Evolutionary conservation across 2,113 vertebrate genomes (phyloP).

Genomic region (Mionectes macconnelli): DNA sequence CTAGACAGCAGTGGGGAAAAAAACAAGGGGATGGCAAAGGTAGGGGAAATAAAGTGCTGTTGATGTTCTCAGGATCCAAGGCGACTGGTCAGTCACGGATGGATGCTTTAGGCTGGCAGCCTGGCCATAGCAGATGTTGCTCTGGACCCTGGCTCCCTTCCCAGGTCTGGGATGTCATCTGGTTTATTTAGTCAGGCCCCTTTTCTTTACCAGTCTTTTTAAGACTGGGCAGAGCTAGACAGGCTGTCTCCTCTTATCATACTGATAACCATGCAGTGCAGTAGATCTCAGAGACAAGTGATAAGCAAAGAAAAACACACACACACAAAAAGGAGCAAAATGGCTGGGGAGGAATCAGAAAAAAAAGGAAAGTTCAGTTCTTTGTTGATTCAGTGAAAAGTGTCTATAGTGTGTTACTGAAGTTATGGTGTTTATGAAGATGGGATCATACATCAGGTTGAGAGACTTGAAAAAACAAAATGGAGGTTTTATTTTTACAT

Average conservation of each 20-base stretch:
- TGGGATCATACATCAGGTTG: neutral
- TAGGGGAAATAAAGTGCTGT: neutral
- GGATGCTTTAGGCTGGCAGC: conserved; percentile 31
- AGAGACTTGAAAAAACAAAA: neutral
- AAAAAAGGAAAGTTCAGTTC: neutral
- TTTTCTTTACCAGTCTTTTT: conserved; percentile 16
- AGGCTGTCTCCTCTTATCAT: neutral
- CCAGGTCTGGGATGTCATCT: conserved; percentile 34
- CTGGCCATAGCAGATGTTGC: conserved; percentile 29
- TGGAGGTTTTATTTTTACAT: neutral
- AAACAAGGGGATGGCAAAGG: neutral
- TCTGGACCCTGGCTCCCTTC: conserved; percentile 36
- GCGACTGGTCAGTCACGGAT: neutral
- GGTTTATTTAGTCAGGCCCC: neutral
- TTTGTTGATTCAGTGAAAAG: neutral
- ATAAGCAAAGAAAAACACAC: neutral
- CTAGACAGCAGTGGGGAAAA: neutral
- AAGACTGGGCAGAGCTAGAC: neutral
- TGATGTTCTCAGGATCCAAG: neutral
- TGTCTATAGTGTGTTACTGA: neutral
- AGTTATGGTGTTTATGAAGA: neutral
- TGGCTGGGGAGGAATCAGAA: neutral
- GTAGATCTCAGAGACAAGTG: neutral
- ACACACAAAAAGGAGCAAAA: neutral
- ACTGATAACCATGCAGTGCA: neutral